Base-by-base conservation (phyloP, 2,113 vertebrate genomes). In the Melanostigma gelatinosum region DNA sequence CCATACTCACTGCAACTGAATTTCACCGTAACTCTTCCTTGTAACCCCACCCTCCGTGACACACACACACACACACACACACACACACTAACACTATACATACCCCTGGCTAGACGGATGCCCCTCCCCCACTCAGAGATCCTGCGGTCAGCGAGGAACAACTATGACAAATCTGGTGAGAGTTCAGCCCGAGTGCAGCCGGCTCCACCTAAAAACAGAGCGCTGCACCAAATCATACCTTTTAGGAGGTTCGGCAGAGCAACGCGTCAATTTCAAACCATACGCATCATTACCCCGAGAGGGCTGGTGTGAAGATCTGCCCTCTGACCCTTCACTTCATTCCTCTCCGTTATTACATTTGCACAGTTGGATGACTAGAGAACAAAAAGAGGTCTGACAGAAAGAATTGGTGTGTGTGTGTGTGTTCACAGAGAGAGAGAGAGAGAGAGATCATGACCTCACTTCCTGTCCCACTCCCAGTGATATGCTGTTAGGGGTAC, bases 401-500 rank as follows among this genome's bases (percentile, higher is more conserved):
- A 83, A 79, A 78, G 70, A 77, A 50, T 50, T 76, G 40, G 10
- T 36, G 48, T 50, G 50, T 52, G 57, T 48, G 5, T 69, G 67
- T n/a, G 46, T 62, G 40, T 57, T 54, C 52, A 24, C 52, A 34
- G 16, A 29, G 29, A 29, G 29, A 50, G 63, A 60, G 75, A 63
- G 71, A 32, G 32, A 50, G 63, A 60, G 75, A 63, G 71, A 80
- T 84, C 64, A 75, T 84, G 83, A 88, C 89, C 83, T 92, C 87
- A 91, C 88, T 91, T 94, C 90, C 93, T 82, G 75, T 87, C 85
- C 92, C 80, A 85, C 78, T 92, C 89, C 84, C 88, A 84, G 54
- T 60, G 78, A 88, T 87, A 80, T 77, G 84, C 70, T 77, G 70
- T 83, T 84, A 86, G 77, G 85, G 79, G 87, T 89, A 89, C 91